Evolutionary conservation across 2,888 invertebrate species (phyloP), one percentile per base, ranked within the genome.

Genomic region (Pogonocherus hispidulus): DNA sequence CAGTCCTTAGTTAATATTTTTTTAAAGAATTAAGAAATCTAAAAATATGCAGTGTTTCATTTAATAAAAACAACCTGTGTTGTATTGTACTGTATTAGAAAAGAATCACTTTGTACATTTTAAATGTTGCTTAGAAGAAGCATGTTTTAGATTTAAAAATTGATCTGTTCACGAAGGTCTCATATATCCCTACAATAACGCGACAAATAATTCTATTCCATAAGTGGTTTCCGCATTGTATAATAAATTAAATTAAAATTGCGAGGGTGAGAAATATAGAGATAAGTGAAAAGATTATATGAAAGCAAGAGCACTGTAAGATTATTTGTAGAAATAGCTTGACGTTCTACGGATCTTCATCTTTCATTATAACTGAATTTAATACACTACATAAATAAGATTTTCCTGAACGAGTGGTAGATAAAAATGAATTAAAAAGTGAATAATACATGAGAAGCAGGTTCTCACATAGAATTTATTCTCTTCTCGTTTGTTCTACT

Each of bases 231-330:
- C n/a, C 11, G 11, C n/a, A 2, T n/a, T 5, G 11, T 41, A 16
- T 41, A 41, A 41, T 41, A 41, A 41, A 41, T 41, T 41, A 41
- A 41, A 41, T 2, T n/a, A n/a, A 41, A 14, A 14, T 14, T n/a
- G 5, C 14, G 14, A n/a, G 16, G 6, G 14, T 41, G 41, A 14
- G 41, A 41, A 41, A n/a, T 16, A 16, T 9, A 41, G 16, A 41
- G 51, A 51, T 51, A 51, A 51, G 51, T 2, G 51, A 51, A 51
- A 41, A 41, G n/a, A 41, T 41, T 41, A 41, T 32, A n/a, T 2
- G 41, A 14, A 41, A 41, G 11, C 11, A 41, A 16, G 41, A 41
- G n/a, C 4, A 41, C 16, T 14, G 1, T 14, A 37, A 9, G 37
- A 41, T 5, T 14, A 41, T 41, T 41, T n/a, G 41, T 41, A 41